Evolutionary conservation across 2,113 vertebrate species (phyloP), one percentile per base, ranked within the genome.

Genomic region (Sorex araneus): DNA sequence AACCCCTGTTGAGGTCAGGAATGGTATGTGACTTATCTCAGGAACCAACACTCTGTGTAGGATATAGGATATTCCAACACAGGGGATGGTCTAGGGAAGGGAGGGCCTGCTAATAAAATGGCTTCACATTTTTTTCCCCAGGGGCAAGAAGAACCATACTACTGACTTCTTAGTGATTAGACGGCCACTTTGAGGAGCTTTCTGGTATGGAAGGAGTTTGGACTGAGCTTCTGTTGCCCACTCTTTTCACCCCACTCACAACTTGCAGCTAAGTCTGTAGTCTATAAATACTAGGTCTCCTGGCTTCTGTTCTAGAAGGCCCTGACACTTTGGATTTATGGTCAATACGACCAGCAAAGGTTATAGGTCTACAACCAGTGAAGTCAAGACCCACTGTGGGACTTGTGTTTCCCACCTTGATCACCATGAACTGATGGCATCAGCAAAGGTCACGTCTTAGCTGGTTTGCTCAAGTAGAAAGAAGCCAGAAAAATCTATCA

Each of bases 211-310:
- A 19, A 21, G 27, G 77, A 9, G 30, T 28, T 34, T 27, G 36
- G 50, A 1, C 0, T 0, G 23, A 43, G 57, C 11, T 1, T 0
- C 3, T 1, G 2, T 75, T 21, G 0, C 4, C 0, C 0, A 23
- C 0, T 1, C 11, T 18, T 45, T 28, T 3, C 2, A 8, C 9
- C 13, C 28, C 6, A 0, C 2, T 25, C 15, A 40, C 23, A 30
- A 45, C 34, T 45, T 0, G 4, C 0, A 1, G 23, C 57, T 43
- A 1, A 3, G 8, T 92, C 57, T 87, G 50, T 2, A 84, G 40
- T 50, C 47, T 50, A 50, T 50, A 13, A 50, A 50, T 13, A 50
- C 60, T 15, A 63, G 60, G 25, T 10, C 60, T 19, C 19, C 6
- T 19, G 60, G 60, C 60, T 25, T 60, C 25, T 19, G 60, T 4